These are phyloP conservation scores for Cololabis saira DNA, from an alignment of 2,113 vertebrate species.

Conservation along the genomic window DNA sequence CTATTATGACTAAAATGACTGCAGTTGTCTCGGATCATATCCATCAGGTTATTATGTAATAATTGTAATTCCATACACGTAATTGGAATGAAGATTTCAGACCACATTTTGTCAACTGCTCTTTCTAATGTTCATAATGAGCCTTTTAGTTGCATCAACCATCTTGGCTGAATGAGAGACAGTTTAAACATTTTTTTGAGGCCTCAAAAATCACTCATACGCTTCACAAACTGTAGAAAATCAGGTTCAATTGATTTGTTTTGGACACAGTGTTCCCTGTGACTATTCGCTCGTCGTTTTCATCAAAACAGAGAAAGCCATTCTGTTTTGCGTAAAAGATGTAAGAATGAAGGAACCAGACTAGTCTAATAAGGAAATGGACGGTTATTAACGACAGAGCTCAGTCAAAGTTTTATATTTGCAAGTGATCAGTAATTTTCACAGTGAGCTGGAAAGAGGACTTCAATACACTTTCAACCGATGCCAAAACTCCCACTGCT, in stretches of 20 bases:
- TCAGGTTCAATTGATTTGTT: neutral
- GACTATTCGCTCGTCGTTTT: conserved; percentile 1
- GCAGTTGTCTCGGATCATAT: neutral
- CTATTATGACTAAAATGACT: neutral
- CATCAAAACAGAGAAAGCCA: conserved; percentile 2
- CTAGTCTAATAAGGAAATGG: conserved; percentile 32
- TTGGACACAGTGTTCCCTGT: conserved; percentile 1
- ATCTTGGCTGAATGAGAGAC: conserved; percentile 14
- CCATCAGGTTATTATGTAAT: neutral
- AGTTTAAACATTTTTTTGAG: neutral
- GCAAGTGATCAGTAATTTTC: conserved; percentile 24
- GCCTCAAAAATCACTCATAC: conserved; percentile 1
- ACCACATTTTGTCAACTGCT: neutral
- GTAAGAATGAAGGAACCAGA: conserved; percentile 6
- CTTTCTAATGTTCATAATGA: neutral
- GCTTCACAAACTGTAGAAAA: neutral
- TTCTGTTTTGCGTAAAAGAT: conserved; percentile 21
- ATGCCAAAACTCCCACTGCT: conserved; percentile 63
- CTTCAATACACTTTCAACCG: conserved; percentile 62
- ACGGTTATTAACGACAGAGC: conserved; percentile 35
- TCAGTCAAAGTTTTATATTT: conserved; percentile 24
- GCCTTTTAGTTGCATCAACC: neutral
- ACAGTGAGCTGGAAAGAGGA: conserved; percentile 18
- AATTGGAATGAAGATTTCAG: too few species aligned
- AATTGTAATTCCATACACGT: neutral